A percentile compares a stretch with the other conserved stretches of the same genome.
Evolutionary conservation across 2,797 vertebrate genomes (phyloP).

Genomic region (Eremophila alpestris): DNA sequence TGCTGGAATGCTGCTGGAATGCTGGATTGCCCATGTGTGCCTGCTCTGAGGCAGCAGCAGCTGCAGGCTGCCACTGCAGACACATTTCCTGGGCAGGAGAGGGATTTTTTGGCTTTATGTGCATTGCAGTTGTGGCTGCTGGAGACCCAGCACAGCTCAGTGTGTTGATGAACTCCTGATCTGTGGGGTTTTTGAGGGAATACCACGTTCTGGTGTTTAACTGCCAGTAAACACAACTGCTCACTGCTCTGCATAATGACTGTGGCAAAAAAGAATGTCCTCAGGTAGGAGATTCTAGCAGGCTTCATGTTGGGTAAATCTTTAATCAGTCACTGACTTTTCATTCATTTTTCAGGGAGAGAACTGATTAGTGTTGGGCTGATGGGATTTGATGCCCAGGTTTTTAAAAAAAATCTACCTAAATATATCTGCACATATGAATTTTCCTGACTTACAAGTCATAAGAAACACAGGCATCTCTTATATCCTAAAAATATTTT

Average conservation of each 20-base stretch:
- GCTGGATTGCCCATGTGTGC: too few species aligned
- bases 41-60: neutral
- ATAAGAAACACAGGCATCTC: neutral
- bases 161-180: neutral
- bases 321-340: neutral
- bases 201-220: neutral
- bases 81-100: neutral
- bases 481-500: neutral
- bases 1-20: neutral
- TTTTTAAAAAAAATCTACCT: neutral
- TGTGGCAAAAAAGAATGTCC: neutral
- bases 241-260: neutral
- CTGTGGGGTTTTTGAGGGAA: neutral
- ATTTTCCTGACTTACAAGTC: neutral
- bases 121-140: neutral
- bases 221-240: neutral
- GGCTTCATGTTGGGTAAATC: neutral
- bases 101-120: neutral
- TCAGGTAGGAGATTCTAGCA: neutral
- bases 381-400: neutral
- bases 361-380: neutral
- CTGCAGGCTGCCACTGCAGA: neutral
- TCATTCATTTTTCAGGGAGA: neutral
- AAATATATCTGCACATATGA: neutral
- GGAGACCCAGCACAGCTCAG: neutral